Conservation (phyloP, 64 coral and sea anemone genomes). For the Astreopora myriophthalma region DNA sequence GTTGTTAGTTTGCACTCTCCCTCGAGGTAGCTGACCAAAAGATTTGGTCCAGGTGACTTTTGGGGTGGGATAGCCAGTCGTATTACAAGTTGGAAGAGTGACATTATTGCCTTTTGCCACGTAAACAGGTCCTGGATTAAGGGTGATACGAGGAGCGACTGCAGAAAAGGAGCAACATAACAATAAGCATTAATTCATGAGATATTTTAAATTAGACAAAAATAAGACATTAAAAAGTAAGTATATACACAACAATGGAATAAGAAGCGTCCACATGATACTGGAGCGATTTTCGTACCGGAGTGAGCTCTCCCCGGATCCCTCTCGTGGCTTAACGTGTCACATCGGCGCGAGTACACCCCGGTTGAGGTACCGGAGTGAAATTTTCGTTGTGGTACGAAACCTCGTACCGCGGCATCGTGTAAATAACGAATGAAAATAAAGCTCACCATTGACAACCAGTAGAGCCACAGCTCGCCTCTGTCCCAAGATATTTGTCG, state of each 20-base stretch:
- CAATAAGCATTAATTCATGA: neutral
- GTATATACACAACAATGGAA: too few relatives aligned
- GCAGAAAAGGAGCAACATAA: neutral
- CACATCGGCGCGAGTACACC: too few relatives aligned
- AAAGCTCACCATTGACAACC: constrained; percentile 23
- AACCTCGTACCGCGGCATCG: too few relatives aligned
- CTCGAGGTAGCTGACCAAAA: neutral
- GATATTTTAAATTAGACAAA: too few relatives aligned
- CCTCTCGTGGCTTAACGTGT: too few relatives aligned
- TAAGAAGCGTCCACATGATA: too few relatives aligned
- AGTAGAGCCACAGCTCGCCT: neutral
- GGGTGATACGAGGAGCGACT: neutral
- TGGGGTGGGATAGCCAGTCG: constrained; percentile 57
- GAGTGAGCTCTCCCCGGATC: too few relatives aligned
- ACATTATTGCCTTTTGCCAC: neutral
- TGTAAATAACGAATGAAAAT: neutral
- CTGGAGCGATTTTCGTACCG: too few relatives aligned
- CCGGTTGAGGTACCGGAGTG: too few relatives aligned
- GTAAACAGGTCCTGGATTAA: constrained; percentile 47
- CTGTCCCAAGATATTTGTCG: constrained; percentile 42
- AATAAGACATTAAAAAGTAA: too few relatives aligned
- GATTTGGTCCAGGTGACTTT: constrained; percentile 55
- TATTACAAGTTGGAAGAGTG: constrained; percentile 43
- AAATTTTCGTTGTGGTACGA: too few relatives aligned
- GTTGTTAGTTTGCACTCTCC: neutral